phyloP scores from a whole-genome alignment of 2,888 invertebrate species.

The Diadegma fenestrale region DNA sequence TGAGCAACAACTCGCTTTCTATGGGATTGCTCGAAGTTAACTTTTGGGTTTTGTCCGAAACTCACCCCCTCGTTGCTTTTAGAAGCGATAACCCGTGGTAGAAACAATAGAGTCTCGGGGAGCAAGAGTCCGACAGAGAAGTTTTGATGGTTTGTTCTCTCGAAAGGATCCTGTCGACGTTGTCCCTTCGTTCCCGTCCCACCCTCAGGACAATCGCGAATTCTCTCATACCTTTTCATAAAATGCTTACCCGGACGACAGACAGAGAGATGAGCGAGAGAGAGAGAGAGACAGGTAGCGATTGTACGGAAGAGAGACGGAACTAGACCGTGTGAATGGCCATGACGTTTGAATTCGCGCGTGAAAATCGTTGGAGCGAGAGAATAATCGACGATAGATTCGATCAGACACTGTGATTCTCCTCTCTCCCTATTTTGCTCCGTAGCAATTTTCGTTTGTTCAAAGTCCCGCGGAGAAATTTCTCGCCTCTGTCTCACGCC shows the following conservation, averaged over 20 bases:
- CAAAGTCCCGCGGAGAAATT: constrained; percentile 32
- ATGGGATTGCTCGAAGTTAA: constrained; percentile 15
- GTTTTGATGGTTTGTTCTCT: constrained; percentile 25
- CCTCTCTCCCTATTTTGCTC: constrained; percentile 18
- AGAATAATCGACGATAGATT: constrained; percentile 51
- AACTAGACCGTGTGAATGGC: constrained; percentile 27
- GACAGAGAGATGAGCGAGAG: background rate
- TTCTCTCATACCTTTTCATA: constrained; percentile 31
- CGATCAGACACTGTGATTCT: constrained; percentile 29
- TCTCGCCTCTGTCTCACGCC: constrained; percentile 19
- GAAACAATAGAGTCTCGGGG: constrained; percentile 58
- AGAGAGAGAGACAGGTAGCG: background rate
- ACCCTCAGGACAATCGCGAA: constrained; percentile 35
- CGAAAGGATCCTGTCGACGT: constrained; percentile 28
- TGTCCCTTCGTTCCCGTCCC: constrained; percentile 11
- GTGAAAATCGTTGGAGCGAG: constrained; percentile 35
- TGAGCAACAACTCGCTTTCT: constrained; percentile 1
- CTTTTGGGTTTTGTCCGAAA: constrained; percentile 22
- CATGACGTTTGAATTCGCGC: constrained; percentile 41
- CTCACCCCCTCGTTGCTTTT: background rate
- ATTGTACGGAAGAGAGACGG: background rate
- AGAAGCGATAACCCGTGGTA: constrained; percentile 36
- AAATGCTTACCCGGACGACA: background rate
- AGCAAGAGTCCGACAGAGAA: constrained; percentile 16
- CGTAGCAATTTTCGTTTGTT: constrained; percentile 47